Base-by-base conservation (phyloP, 2,113 vertebrate species). In the Miniopterus natalensis region DNA sequence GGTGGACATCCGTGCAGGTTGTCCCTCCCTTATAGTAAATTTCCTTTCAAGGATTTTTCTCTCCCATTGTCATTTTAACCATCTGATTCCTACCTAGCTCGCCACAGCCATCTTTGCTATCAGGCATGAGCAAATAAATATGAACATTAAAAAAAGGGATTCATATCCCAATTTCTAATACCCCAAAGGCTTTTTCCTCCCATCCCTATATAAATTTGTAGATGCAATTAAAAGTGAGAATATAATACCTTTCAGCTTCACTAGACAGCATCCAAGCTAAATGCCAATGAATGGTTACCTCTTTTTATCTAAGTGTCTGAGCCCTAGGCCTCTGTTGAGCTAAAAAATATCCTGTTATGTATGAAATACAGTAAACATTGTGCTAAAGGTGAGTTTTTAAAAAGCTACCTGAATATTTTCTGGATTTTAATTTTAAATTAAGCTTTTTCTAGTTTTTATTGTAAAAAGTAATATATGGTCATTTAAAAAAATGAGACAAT, bases 401-500 rank as follows among this genome's bases (percentile, higher is more conserved):
- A 92, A 95, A 49, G 14, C 36, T 75, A 45, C 68, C 20, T 66
- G 29, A 70, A 51, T 91, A 66, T 83, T 47, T 86, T 40, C 23
- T 70, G 59, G 1, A 5, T 83, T 94, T 83, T 63, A 17, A 57
- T 81, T 88, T 91, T 88, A 77, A 77, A 61, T 63, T 81, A 53
- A 87, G 65, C 29, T 61, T 6, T 61, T 70, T 53, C 65, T 18
- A n/a, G 18, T 51, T 86, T 94, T 71, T 65, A 45, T 29, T 63
- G 5, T 74, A 83, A 59, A 83, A 87, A 90, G 29, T 51, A 75
- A 90, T 9, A 45, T 66, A 51, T 42, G 40, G 21, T 70, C 31
- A 59, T 79, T 85, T 88, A 59, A 21, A 29, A 29, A 59, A 95
- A 47, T 45, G 89, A 70, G 57, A 80, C 74, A 89, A 84, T 83